Conservation (phyloP, 1,140 invertebrate genomes). For the Halesus radiatus region DNA sequence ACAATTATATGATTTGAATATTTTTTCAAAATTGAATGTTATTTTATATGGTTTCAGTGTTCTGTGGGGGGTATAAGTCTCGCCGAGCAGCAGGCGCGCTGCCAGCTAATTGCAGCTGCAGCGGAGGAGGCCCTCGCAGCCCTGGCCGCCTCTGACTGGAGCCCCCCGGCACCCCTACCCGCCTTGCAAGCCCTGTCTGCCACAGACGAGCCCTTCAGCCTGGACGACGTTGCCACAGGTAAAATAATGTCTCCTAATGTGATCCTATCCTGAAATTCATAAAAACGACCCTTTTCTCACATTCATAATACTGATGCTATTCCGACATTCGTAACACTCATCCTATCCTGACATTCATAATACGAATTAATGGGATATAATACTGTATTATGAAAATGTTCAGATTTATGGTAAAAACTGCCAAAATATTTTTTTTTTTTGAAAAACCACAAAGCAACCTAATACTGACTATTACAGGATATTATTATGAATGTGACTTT, state of each 20-base stretch:
- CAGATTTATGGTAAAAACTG: no score
- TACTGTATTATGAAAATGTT: no score
- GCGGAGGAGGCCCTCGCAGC: conserved; percentile 62
- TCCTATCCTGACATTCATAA: no score
- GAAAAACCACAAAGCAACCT: no score
- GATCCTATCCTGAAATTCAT: no score
- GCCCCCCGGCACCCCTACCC: conserved; percentile 22
- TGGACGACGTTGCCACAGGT: conserved; percentile 53
- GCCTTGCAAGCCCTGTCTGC: conserved; percentile 19
- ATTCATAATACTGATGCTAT: no score
- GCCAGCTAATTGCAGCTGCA: conserved; percentile 62
- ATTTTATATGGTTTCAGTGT: conserved; percentile 25
- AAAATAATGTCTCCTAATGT: not conserved
- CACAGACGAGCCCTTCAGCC: conserved; percentile 46
- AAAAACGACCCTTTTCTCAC: no score
- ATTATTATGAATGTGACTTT: not conserved
- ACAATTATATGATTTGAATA: no score
- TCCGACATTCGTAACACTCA: no score
- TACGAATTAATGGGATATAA: no score
- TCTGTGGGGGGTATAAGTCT: conserved; percentile 36
- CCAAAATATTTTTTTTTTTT: no score
- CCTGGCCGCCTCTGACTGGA: conserved; percentile 46
- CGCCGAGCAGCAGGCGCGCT: conserved; percentile 61
- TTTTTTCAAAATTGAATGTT: not conserved
- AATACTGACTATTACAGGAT: no score